Evolutionary conservation across 1,140 invertebrate genomes (phyloP).

Genomic region (Agrypnia vestita): DNA sequence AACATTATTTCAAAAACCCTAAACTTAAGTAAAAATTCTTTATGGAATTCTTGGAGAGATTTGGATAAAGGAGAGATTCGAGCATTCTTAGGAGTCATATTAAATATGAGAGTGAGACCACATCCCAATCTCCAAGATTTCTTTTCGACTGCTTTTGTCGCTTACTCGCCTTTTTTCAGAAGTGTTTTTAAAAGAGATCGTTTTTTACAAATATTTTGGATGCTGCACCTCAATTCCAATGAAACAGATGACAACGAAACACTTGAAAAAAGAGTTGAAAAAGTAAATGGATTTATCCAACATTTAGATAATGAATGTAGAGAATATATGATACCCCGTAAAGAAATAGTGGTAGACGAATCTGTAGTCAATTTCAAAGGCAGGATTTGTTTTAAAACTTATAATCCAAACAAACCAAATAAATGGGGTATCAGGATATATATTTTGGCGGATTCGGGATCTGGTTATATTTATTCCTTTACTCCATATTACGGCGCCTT

Average conservation of each 20-base stretch:
- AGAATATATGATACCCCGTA: not conserved
- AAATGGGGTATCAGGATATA: not conserved
- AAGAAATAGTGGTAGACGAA: not conserved
- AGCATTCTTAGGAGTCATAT: not conserved
- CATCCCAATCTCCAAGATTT: not conserved
- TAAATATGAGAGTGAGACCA: slow-evolving; percentile 9
- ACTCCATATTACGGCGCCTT: slow-evolving; percentile 20
- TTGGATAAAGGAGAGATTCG: not conserved
- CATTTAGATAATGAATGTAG: not conserved
- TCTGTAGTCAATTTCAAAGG: not conserved
- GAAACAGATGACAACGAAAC: too few relatives aligned
- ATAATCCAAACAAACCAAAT: slow-evolving; percentile 34
- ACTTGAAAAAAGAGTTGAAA: too few relatives aligned
- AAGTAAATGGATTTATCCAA: not conserved
- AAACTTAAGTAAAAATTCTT: slow-evolving; percentile 17
- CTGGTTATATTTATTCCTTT: slow-evolving; percentile 9
- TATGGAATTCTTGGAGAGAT: slow-evolving; percentile 28
- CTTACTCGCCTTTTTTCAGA: not conserved
- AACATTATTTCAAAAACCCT: slow-evolving; percentile 25
- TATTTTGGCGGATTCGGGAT: too few relatives aligned
- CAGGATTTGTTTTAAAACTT: not conserved
- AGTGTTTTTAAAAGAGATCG: not conserved
- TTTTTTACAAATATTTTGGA: slow-evolving; percentile 6
- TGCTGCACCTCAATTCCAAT: slow-evolving; percentile 3
- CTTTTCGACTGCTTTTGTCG: not conserved